These are phyloP conservation scores for Leptopilina boulardi DNA, from an alignment of 1,140 invertebrate genomes.

Conservation along the genomic window DNA sequence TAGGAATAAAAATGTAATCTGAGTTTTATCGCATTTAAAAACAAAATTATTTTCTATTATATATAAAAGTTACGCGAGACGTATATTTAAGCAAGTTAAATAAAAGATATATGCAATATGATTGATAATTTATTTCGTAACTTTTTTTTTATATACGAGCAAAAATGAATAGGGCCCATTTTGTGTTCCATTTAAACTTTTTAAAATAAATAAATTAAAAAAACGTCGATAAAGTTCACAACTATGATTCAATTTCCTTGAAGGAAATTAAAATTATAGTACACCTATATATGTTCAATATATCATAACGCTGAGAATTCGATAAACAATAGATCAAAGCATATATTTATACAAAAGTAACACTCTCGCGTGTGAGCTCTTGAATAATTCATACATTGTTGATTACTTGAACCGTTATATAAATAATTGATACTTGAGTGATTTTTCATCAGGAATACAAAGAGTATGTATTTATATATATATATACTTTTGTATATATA, in stretches of 20 bases:
- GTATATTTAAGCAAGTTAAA: background rate
- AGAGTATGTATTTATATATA: constrained; percentile 3
- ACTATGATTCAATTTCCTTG: background rate
- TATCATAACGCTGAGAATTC: background rate
- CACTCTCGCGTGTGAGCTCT: background rate
- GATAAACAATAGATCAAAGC: constrained; percentile 25
- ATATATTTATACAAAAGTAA: background rate
- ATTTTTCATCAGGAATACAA: constrained; percentile 12
- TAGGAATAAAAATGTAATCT: background rate
- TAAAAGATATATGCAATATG: background rate
- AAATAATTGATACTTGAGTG: constrained; percentile 27
- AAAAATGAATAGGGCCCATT: constrained; percentile 23
- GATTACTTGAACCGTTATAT: background rate
- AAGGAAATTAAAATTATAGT: background rate
- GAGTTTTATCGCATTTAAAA: background rate
- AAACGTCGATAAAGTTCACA: background rate
- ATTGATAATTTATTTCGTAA: constrained; percentile 25
- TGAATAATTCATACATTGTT: background rate
- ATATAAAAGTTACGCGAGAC: background rate
- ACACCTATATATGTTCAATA: background rate
- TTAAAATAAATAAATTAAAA: too few relatives aligned
- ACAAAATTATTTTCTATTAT: background rate
- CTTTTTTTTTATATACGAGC: background rate
- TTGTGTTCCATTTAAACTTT: background rate
- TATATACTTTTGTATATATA: background rate